A percentile compares a stretch with the other conserved stretches of the same genome.
phyloP scores from a whole-genome alignment of 1,140 invertebrate genomes.

The Copidosoma floridanum region DNA sequence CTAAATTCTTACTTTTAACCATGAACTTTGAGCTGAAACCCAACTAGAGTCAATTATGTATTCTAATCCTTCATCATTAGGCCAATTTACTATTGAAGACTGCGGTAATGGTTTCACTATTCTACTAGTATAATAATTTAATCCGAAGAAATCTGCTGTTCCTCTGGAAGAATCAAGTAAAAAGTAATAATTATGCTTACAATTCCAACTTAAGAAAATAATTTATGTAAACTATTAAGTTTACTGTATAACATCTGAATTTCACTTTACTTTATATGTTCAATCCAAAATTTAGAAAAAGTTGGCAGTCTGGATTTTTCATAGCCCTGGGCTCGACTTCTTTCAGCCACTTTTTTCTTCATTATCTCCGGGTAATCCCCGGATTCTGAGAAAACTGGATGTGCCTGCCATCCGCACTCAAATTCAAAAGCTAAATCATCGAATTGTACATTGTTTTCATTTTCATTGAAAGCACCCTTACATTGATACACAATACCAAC shows the following conservation, averaged over 20 bases:
- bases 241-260: no score
- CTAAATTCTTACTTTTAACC: conserved; percentile 53
- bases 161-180: conserved; percentile 42
- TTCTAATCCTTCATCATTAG: no score
- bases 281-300: conserved; percentile 56
- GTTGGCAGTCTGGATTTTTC: conserved; percentile 55
- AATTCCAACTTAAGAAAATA: background rate
- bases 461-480: conserved; percentile 26
- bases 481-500: conserved; percentile 35
- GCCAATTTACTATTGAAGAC: no score
- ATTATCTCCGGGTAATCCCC: conserved; percentile 65
- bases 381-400: conserved; percentile 61
- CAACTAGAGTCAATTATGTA: no score
- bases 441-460: conserved; percentile 23
- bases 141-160: conserved; percentile 61
- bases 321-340: conserved; percentile 58
- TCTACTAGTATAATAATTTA: conserved; percentile 59
- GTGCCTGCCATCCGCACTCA: conserved; percentile 62
- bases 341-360: conserved; percentile 54
- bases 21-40: conserved; percentile 5
- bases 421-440: conserved; percentile 44
- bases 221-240: no score
- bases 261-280: conserved; percentile 38
- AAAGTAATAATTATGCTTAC: conserved; percentile 1
- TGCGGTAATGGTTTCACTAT: no score